Evolutionary conservation across 2,888 invertebrate genomes (phyloP), one percentile per base, ranked within the genome.

Genomic region (Synergus gifuensis): DNA sequence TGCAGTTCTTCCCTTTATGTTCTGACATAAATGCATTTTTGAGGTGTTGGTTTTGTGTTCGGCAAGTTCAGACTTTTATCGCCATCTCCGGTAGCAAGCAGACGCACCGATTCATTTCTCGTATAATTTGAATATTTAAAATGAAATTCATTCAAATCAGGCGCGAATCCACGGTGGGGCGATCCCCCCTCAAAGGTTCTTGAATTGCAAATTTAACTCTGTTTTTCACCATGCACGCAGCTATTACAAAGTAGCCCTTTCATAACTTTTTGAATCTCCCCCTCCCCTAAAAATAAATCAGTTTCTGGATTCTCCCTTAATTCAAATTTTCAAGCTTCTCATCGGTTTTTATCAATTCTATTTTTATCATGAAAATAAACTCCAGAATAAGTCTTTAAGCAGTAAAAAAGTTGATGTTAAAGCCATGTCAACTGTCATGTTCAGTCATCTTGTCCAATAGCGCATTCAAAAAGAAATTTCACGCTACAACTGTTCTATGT

Each of bases 71-170:
- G 22, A 60, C 60, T 22, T 60, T 60, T 12, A 60, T 28, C 22
- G 22, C 4, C 60, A 60, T 60, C 22, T 12, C 18, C 60, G 5
- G 22, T 28, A 22, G 22, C 60, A 60, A 12, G 11, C 22, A 60
- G 22, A 60, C 22, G 12, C 60, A 60, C 11, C 22, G 22, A 22
- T 11, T 79, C 73, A 64, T 79, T 73, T 76, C 78, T 81, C 79
- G 67, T 81, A 81, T 76, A 81, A 63, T 79, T 16, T 76, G 36
- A 77, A 81, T 78, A 67, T 81, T 78, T 9, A 76, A 81, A 81
- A 79, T 79, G 76, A 67, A 69, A 78, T 79, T 66, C 78, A 79
- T 82, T 60, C 79, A 79, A 78, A 79, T 76, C 73, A 28, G 28
- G 3, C 28, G 3, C 28, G 28, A 3, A 28, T 28, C 28, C 28